Evolutionary conservation across 2,797 vertebrate species (phyloP).

Genomic region (Atherinosoma microstoma): DNA sequence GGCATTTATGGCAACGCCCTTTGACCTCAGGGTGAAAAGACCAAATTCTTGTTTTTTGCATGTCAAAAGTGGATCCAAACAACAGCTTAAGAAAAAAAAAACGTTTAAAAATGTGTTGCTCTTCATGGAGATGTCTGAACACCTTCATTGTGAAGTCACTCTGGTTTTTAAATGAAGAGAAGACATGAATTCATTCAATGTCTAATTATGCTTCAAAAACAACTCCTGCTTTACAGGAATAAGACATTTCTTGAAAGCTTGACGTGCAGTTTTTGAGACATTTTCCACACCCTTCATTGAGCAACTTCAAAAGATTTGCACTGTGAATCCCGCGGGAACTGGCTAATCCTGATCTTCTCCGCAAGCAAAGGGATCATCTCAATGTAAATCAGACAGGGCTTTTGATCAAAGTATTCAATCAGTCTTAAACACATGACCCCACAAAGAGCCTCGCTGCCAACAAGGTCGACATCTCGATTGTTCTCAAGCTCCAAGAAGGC

Average conservation of each 20-base stretch:
- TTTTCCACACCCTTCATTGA: constrained; percentile 77
- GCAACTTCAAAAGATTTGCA: constrained; percentile 81
- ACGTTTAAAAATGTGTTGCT: constrained; percentile 13
- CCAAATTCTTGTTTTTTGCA: constrained; percentile 75
- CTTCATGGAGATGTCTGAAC: constrained; percentile 19
- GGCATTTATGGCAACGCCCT: constrained; percentile 75
- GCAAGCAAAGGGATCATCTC: constrained; percentile 84
- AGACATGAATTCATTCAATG: constrained; percentile 5
- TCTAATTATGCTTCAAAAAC: constrained; percentile 49
- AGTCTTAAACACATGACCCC: constrained; percentile 65
- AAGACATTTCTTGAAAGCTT: constrained; percentile 58
- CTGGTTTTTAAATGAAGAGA: constrained; percentile 41
- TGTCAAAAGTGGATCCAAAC: constrained; percentile 68
- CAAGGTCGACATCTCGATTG: constrained; percentile 65
- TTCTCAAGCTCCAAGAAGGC: constrained; percentile 17
- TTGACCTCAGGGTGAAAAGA: constrained; percentile 79
- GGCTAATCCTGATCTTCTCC: constrained; percentile 85
- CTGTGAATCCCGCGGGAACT: constrained; percentile 74
- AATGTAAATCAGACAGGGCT: constrained; percentile 82
- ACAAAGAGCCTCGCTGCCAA: constrained; percentile 50
- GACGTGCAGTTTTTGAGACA: constrained; percentile 64
- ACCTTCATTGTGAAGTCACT: constrained; percentile 33
- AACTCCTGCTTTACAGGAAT: constrained; percentile 31
- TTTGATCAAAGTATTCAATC: constrained; percentile 84
- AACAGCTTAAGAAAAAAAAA: constrained; percentile 53